Base-by-base conservation (phyloP, 2,797 vertebrate genomes). In the Myotis myotis region DNA sequence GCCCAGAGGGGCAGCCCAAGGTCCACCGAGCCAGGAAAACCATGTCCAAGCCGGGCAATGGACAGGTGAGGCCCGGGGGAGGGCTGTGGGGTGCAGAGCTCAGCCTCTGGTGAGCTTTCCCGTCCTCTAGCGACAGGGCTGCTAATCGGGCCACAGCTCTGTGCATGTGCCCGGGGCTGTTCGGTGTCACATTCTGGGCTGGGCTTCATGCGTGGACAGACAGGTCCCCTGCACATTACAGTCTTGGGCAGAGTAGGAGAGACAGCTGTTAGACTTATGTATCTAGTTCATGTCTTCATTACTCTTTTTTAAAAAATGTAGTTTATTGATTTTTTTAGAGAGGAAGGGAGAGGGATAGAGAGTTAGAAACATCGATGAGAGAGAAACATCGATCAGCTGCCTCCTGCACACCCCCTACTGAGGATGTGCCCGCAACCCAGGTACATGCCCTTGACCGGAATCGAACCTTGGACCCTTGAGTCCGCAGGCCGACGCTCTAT, bases 1-100 rank as follows among this genome's bases (percentile, higher is more conserved):
- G 66, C 96, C 97, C 97, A 0, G 97, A 98, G 33, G 98, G 98
- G 62, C 98, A 98, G 23, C 98, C 98, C 83, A 99, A 99, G 97
- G 98, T 99, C 91, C 99, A 99, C 96, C 97, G 99, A 8, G 99
- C 99, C 2, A 98, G 99, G 44, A 99, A 99, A 97, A 99, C 99
- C 93, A 99, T 99, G 99, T 99, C 99, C 95, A 98, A 99, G 91
- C 98, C 99, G 5, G 97, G 98, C 30, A 96, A 96, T 2, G 98
- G 98, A n/a, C 99, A 99, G 99, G 99, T 99, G 78, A 98, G 97
- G 41, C 30, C 30, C 51, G 6, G 3, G 19, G 11, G 22, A 30
- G 17, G 55, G 41, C 11, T 20, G 38, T 8, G 11, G 41, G 28
- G n/a, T 70, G 13, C 10, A 47, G 47, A 36, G 7, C 3, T 64